phyloP scores from a whole-genome alignment of 2,797 vertebrate species.

The Rhinoraja longicauda region DNA sequence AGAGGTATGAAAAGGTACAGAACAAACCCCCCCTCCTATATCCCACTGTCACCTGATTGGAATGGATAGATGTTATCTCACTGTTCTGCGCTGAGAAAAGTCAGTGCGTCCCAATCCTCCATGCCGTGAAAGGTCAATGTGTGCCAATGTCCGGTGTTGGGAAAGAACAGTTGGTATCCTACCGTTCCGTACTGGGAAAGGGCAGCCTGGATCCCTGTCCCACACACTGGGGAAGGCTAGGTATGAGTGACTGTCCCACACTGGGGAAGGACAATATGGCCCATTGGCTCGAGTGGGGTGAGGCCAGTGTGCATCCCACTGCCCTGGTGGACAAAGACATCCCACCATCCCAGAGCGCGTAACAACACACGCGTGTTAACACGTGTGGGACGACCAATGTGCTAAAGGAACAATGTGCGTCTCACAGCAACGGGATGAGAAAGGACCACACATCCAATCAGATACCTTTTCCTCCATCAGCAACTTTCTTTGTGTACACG shows the following conservation, averaged over 20 bases:
- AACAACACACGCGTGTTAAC: neutral
- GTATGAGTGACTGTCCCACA: too few species aligned
- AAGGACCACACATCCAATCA: neutral
- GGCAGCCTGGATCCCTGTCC: neutral
- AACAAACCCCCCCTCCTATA: too few species aligned
- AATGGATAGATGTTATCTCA: too few species aligned
- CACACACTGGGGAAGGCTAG: neutral
- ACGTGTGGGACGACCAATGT: too few species aligned
- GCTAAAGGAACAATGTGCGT: neutral
- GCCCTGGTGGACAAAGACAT: neutral
- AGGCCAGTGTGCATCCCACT: neutral
- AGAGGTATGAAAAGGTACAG: too few species aligned
- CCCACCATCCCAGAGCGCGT: neutral
- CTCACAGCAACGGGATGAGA: neutral
- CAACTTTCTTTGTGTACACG: neutral
- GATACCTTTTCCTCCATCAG: neutral
- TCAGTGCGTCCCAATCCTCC: too few species aligned
- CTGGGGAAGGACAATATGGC: neutral
- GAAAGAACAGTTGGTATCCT: neutral
- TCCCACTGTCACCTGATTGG: too few species aligned
- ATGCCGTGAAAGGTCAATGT: neutral
- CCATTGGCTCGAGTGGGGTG: neutral
- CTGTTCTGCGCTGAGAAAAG: neutral
- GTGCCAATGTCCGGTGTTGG: neutral
- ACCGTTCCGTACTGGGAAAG: neutral